These are phyloP conservation scores for Cyprinus carpio DNA, from an alignment of 2,113 vertebrate genomes.

Conservation along the genomic window DNA sequence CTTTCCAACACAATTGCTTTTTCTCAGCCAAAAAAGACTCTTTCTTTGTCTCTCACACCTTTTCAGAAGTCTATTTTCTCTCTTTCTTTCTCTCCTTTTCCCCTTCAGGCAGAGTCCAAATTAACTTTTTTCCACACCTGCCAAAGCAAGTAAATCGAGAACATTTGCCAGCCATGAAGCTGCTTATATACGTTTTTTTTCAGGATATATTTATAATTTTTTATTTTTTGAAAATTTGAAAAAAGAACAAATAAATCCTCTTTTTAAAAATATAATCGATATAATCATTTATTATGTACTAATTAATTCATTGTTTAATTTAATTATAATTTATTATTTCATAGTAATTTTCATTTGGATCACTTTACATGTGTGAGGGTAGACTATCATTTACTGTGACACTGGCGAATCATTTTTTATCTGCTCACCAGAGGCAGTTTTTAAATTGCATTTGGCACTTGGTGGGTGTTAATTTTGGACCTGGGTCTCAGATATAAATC, in stretches of 20 bases:
- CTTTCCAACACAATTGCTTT: constrained; percentile 10
- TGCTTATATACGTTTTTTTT: not conserved
- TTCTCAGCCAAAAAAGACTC: not conserved
- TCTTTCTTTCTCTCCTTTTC: not conserved
- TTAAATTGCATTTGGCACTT: not conserved
- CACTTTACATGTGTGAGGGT: no score
- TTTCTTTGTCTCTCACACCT: not conserved
- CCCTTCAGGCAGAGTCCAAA: not conserved
- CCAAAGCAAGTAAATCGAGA: not conserved
- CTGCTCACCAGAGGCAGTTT: not conserved
- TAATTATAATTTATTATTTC: not conserved
- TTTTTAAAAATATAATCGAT: not conserved
- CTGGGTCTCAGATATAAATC: not conserved
- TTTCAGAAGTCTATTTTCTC: not conserved
- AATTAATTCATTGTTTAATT: not conserved
- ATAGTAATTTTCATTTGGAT: no score
- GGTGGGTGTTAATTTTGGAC: not conserved
- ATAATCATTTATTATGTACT: no score
- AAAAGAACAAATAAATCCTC: not conserved
- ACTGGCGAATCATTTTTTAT: not conserved
- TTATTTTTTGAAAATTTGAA: not conserved
- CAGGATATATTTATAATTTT: not conserved
- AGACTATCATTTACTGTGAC: not conserved
- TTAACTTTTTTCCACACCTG: not conserved
- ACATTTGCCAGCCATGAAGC: not conserved